Evolutionary conservation across 2,888 invertebrate species (phyloP), one percentile per base, ranked within the genome.

Genomic region (Elysia crispata): DNA sequence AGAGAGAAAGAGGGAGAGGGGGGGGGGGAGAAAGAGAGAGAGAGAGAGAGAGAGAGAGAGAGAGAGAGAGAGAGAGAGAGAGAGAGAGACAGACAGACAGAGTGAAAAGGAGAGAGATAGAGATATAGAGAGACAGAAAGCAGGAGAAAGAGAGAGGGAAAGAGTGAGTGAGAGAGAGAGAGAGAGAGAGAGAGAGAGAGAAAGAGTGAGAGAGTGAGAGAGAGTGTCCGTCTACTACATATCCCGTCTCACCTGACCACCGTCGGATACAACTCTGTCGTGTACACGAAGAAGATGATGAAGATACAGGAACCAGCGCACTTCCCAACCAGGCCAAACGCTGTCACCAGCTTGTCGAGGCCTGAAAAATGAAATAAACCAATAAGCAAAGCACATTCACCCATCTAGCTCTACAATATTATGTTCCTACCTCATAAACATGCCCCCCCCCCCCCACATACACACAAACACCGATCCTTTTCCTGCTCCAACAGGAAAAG

Each of bases 291-390:
- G 70, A 93, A 91, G 49, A 93, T 90, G 79, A 92, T 93, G 86
- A 94, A 93, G 50, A 92, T 89, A 33, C 93, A 93, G 11, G 93
- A 92, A 78, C 92, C 91, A 20, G 92, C 88, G 78, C 93, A 91
- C 88, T 92, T 93, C 3, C 93, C 93, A 20, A 93, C 80, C 31
- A 93, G 84, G 82, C 89, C 86, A 85, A 89, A 83, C 8, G 82
- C 86, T 0, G 86, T 86, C 8, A 82, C 76, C 5, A 82, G 60
- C 62, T 79, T 20, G n/a, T n/a, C 41, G n/a, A 31, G 54, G 57
- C 28, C 54, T 69, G 67, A 20, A n/a, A 31, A 30, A 31, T 15
- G 23, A 57, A 25, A 1, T n/a, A 41, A 41, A 11, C 41, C 3
- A 11, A 41, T 3, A 3, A 11, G 41, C 41, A n/a, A n/a, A n/a